A percentile compares a stretch with the other conserved stretches of the same genome.
These are phyloP conservation scores for Nomada ruficornis DNA, from an alignment of 2,888 invertebrate genomes.

Conservation along the genomic window DNA sequence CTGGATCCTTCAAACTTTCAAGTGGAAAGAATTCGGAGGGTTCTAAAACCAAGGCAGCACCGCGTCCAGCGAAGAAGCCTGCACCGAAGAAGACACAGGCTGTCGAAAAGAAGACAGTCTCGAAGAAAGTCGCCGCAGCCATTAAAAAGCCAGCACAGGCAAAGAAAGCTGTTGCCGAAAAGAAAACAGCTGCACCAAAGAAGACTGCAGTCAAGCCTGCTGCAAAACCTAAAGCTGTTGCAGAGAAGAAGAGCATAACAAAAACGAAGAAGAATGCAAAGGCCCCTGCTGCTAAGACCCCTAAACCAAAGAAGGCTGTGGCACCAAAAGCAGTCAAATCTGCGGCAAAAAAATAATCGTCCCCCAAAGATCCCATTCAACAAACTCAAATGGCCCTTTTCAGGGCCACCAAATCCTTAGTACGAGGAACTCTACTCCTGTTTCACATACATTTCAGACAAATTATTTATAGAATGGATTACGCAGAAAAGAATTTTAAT, in stretches of 20 bases:
- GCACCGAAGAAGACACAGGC: slow-evolving; percentile 30
- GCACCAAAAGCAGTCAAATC: slow-evolving; percentile 61
- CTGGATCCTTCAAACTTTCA: slow-evolving; percentile 85
- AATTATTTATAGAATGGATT: neutral
- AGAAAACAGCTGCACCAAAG: slow-evolving; percentile 31
- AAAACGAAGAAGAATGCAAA: slow-evolving; percentile 81
- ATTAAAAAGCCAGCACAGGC: slow-evolving; percentile 65
- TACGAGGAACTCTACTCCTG: slow-evolving; percentile 4
- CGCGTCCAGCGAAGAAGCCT: slow-evolving; percentile 14
- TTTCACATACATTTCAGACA: neutral
- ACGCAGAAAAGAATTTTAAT: neutral
- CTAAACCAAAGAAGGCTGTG: slow-evolving; percentile 80
- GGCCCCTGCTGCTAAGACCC: slow-evolving; percentile 77
- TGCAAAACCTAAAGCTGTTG: slow-evolving; percentile 47
- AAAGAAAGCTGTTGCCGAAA: slow-evolving; percentile 50
- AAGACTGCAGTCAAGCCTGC: slow-evolving; percentile 37
- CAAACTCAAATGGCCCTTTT: slow-evolving; percentile 40
- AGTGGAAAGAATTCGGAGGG: slow-evolving; percentile 61
- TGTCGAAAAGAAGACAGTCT: slow-evolving; percentile 62
- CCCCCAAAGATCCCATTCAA: slow-evolving; percentile 6
- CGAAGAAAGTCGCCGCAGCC: slow-evolving; percentile 74
- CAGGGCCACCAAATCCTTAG: slow-evolving; percentile 39
- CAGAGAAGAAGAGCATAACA: slow-evolving; percentile 66
- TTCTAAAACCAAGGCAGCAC: slow-evolving; percentile 32
- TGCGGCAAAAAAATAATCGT: slow-evolving; percentile 58